Conservation (phyloP, 2,113 vertebrate genomes). For the Nothoprocta pentlandii region DNA sequence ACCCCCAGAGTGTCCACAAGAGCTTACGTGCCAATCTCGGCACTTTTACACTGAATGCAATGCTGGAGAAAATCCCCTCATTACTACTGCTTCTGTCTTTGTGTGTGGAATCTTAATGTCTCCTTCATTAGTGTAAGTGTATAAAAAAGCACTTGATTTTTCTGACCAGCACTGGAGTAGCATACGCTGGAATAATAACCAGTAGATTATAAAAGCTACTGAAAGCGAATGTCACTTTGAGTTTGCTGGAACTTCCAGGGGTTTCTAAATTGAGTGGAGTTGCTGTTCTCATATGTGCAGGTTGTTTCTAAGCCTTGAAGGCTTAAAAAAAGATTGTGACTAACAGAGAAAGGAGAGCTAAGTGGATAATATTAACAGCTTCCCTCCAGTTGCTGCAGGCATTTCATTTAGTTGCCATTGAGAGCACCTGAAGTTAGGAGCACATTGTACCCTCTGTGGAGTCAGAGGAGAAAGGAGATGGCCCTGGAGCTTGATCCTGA, state of each 20-base stretch:
- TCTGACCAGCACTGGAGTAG: neutral
- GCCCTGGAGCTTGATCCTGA: neutral
- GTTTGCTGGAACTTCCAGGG: neutral
- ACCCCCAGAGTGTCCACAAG: neutral
- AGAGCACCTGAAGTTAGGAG: neutral
- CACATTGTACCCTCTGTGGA: neutral
- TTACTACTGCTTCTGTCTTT: constrained; percentile 26
- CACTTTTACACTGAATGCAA: constrained; percentile 57
- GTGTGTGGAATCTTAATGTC: constrained; percentile 17
- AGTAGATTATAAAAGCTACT: neutral
- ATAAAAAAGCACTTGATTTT: constrained; percentile 22
- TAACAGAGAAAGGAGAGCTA: neutral
- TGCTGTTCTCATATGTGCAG: neutral
- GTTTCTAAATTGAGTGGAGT: neutral
- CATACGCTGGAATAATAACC: neutral
- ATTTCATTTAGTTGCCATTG: neutral
- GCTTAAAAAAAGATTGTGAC: neutral
- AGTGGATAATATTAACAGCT: neutral
- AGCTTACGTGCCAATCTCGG: neutral
- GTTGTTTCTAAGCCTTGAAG: neutral
- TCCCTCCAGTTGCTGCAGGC: neutral
- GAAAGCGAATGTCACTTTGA: constrained; percentile 17
- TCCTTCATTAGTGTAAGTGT: constrained; percentile 43
- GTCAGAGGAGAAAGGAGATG: fast-evolving
- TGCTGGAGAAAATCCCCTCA: constrained; percentile 43